Percentiles rank a stretch among this genome's conserved stretches.
Evolutionary conservation across 1,140 invertebrate species (phyloP).

Genomic region (Leptinotarsa defecta): DNA sequence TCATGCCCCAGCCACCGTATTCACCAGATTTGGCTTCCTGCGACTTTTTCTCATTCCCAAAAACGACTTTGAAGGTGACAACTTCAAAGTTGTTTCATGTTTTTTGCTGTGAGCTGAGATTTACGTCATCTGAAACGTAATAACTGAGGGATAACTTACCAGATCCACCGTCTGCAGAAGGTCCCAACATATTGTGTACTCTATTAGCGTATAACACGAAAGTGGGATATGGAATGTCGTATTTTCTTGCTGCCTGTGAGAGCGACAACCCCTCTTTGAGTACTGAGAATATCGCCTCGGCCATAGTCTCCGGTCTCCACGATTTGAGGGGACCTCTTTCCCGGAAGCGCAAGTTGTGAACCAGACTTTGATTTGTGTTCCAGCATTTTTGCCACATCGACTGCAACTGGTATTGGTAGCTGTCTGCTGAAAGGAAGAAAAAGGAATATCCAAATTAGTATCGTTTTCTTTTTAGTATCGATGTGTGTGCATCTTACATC

Average conservation of each 20-base stretch:
- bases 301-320: constrained; percentile 92
- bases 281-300: constrained; percentile 89
- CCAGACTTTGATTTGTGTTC: constrained; percentile 86
- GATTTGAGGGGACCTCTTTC: constrained; percentile 89
- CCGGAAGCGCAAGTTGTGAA: constrained; percentile 87
- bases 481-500: too few species aligned
- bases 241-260: constrained; percentile 87
- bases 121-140: background rate
- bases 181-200: constrained; percentile 91
- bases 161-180: constrained; percentile 82
- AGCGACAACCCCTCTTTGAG: constrained; percentile 86
- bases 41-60: too few species aligned
- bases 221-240: constrained; percentile 92
- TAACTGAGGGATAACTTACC: constrained; percentile 62
- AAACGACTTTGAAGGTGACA: too few species aligned
- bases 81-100: too few species aligned
- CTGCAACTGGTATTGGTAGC: constrained; percentile 91
- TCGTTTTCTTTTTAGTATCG: background rate
- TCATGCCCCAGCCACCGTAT: too few species aligned
- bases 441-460: constrained; percentile 27
- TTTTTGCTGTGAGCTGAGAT: too few species aligned
- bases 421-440: constrained; percentile 73
- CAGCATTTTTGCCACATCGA: constrained; percentile 94
- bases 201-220: constrained; percentile 92
- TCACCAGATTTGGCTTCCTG: too few species aligned